These are phyloP conservation scores for Menidia beryllina DNA, from an alignment of 2,113 vertebrate species.

Conservation along the genomic window DNA sequence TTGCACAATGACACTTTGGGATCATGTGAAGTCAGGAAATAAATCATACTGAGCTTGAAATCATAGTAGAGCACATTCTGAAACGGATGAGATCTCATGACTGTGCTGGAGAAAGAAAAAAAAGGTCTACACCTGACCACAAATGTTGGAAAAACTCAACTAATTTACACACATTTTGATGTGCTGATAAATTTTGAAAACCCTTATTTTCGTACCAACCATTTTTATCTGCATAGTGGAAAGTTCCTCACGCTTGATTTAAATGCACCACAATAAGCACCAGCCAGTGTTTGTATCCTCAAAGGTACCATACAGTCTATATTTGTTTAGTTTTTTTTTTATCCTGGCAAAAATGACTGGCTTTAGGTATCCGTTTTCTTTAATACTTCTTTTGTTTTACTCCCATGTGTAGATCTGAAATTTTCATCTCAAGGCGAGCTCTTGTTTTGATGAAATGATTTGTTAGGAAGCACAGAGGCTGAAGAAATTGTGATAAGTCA, in stretches of 20 bases:
- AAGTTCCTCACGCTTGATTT: no score
- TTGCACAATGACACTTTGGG: constrained; percentile 9
- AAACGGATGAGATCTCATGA: constrained; percentile 26
- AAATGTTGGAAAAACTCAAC: constrained; percentile 12
- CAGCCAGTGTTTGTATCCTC: not conserved
- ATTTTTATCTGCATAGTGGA: no score
- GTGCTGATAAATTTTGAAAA: constrained; percentile 10
- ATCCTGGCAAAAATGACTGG: not conserved
- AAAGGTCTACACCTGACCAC: constrained; percentile 19
- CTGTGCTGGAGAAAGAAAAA: constrained; percentile 24
- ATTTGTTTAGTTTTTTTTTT: not conserved
- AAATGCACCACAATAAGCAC: not conserved
- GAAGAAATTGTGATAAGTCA: constrained; percentile 19
- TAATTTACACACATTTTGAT: not conserved
- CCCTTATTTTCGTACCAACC: not conserved
- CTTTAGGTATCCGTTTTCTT: no score
- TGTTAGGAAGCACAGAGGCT: constrained; percentile 10
- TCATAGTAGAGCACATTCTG: constrained; percentile 43
- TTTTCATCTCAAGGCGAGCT: constrained; percentile 28
- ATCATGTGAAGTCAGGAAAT: constrained; percentile 37
- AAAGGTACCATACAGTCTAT: not conserved
- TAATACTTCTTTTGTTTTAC: not conserved
- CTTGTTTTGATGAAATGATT: constrained; percentile 28
- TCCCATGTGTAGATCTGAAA: constrained; percentile 19
- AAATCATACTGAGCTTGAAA: constrained; percentile 24